A percentile compares a stretch with the other conserved stretches of the same genome.
These are phyloP conservation scores for Mayetiola destructor DNA, from an alignment of 2,888 invertebrate genomes.

Conservation along the genomic window DNA sequence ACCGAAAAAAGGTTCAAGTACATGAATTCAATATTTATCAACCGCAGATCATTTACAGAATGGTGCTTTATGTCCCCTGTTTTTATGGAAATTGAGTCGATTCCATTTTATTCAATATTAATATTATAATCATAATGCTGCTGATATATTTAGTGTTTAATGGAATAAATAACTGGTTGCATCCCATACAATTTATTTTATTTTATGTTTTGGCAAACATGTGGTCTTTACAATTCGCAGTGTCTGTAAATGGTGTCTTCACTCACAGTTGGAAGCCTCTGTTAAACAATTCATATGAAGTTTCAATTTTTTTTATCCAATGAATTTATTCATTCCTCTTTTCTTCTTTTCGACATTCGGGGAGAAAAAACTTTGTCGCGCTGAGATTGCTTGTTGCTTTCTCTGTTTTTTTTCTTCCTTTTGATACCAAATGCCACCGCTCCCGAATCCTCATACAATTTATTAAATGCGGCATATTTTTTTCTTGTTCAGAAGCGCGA, in stretches of 20 bases:
- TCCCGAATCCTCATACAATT: too few relatives aligned
- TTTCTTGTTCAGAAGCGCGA: neutral
- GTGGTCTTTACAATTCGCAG: too few relatives aligned
- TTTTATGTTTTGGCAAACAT: too few relatives aligned
- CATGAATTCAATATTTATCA: neutral
- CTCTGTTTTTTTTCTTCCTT: neutral
- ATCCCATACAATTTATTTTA: slow-evolving; percentile 11
- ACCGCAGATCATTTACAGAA: neutral
- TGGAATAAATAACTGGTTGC: slow-evolving; percentile 11
- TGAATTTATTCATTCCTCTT: too few relatives aligned
- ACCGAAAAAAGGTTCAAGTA: neutral
- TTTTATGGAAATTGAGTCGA: neutral
- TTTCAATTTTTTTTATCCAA: neutral
- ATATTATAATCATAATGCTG: slow-evolving; percentile 12
- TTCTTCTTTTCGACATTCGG: neutral
- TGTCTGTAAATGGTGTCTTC: slow-evolving; percentile 8
- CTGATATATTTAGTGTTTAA: too few relatives aligned
- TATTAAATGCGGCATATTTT: neutral
- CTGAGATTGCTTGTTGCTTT: neutral
- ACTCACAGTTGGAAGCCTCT: slow-evolving; percentile 7
- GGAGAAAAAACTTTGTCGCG: too few relatives aligned
- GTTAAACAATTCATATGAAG: neutral
- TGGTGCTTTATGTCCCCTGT: slow-evolving; percentile 8
- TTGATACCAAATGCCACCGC: too few relatives aligned
- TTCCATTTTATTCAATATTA: slow-evolving; percentile 5